A percentile compares a stretch with the other conserved stretches of the same genome.
Evolutionary conservation across 37 sponge, comb jelly and placozoan genomes (phyloP).

Genomic region (Amphimedon queenslandica): DNA sequence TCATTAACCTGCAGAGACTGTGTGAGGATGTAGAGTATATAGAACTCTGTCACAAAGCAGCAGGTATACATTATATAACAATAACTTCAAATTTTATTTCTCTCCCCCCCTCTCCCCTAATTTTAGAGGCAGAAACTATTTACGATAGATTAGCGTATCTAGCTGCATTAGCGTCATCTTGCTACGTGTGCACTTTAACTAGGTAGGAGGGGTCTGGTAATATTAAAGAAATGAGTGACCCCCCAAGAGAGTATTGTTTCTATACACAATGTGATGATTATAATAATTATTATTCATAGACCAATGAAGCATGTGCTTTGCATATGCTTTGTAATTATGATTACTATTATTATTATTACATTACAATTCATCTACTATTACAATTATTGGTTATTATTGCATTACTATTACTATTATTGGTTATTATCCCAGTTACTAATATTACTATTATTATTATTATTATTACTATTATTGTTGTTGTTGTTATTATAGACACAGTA

Average conservation of each 20-base stretch:
- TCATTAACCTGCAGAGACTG: slow-evolving; percentile 54
- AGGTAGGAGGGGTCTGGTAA: slow-evolving; percentile 32
- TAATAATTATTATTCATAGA: too few species aligned
- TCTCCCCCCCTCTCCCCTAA: slow-evolving; percentile 3
- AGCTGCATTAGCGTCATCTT: slow-evolving; percentile 70
- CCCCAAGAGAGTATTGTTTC: too few species aligned
- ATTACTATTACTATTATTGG: too few species aligned
- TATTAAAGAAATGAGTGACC: too few species aligned
- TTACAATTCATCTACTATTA: background rate
- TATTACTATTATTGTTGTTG: too few species aligned
- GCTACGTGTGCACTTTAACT: slow-evolving; percentile 59
- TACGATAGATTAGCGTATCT: slow-evolving; percentile 61
- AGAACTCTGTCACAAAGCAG: slow-evolving; percentile 79
- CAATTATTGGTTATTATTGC: background rate
- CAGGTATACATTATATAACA: slow-evolving; percentile 47
- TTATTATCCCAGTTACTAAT: too few species aligned
- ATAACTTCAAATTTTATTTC: too few species aligned
- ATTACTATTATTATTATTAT: too few species aligned
- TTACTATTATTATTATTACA: background rate
- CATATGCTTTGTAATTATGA: too few species aligned
- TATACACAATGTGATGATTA: too few species aligned
- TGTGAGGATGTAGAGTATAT: slow-evolving; percentile 91
- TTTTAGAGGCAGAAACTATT: slow-evolving; percentile 25
- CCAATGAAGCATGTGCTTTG: too few species aligned
- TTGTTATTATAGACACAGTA: slow-evolving; percentile 57